A percentile compares a stretch with the other conserved stretches of the same genome.
Evolutionary conservation across 2,888 invertebrate species (phyloP).

Genomic region (Tridacna crocea): DNA sequence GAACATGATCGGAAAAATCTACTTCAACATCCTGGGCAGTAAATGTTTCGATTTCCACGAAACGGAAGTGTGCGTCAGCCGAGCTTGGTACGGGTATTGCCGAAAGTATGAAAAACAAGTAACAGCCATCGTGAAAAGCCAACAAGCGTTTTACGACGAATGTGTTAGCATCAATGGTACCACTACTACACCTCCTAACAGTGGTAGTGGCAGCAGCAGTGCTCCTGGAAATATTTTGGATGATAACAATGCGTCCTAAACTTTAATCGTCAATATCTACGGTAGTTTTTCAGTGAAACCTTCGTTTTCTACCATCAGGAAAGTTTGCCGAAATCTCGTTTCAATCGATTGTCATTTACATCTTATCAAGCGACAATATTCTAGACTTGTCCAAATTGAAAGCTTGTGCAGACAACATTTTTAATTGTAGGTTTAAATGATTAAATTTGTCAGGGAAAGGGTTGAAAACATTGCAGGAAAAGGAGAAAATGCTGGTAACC

Average conservation of each 20-base stretch:
- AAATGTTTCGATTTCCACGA: conserved; percentile 95
- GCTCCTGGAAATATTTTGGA: neutral
- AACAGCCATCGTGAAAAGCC: conserved; percentile 66
- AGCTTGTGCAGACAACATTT: too few relatives aligned
- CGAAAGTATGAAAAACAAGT: conserved; percentile 77
- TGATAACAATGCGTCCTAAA: neutral
- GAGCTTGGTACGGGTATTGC: conserved; percentile 94
- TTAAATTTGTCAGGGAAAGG: too few relatives aligned
- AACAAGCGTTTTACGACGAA: conserved; percentile 50
- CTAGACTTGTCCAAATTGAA: too few relatives aligned
- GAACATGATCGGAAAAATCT: conserved; percentile 90
- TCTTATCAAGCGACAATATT: too few relatives aligned
- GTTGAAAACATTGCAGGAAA: too few relatives aligned
- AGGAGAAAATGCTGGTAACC: too few relatives aligned
- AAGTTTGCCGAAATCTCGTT: too few relatives aligned
- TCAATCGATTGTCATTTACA: too few relatives aligned
- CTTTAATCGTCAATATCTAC: too few relatives aligned
- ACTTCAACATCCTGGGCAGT: conserved; percentile 97
- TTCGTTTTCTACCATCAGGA: too few relatives aligned
- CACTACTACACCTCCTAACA: neutral
- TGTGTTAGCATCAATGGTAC: neutral
- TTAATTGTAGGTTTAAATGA: too few relatives aligned
- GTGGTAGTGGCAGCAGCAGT: neutral
- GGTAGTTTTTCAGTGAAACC: too few relatives aligned
- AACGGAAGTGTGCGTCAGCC: conserved; percentile 90